Evolutionary conservation across 1,140 invertebrate genomes (phyloP), one percentile per base, ranked within the genome.

Genomic region (Heliconius hermathena): DNA sequence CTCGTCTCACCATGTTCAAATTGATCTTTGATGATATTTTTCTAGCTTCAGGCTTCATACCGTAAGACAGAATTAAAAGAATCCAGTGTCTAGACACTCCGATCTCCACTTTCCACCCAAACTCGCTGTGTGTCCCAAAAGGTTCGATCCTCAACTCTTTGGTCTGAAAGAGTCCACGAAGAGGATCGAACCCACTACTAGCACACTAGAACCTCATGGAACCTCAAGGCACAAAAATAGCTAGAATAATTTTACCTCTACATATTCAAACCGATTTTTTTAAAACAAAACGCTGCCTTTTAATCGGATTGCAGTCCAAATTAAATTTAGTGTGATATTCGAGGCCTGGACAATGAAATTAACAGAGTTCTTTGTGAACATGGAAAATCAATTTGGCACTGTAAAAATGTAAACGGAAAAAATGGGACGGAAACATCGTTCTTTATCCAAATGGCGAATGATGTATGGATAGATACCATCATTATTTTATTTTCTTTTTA

Each of bases 251-350:
- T 46, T 46, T 1, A 46, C 41, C 41, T 46, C 41, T 46, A 46
- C 41, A 16, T 54, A 54, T 54, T 54, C 52, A n/a, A 54, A 54
- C 13, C 41, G 41, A 46, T 16, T 46, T 46, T 36, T 22, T 60
- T 60, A 60, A 60, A 60, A 60, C 20, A 60, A 60, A 60, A 60
- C 57, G 9, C n/a, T 11, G 26, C 57, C 57, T 22, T 60, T 60
- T 60, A 60, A 60, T 60, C 20, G 57, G 57, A 60, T 22, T 22
- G 9, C 57, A 22, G 57, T n/a, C 20, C 57, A 60, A 60, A 60
- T 60, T 60, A 60, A 60, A 60, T 60, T 60, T 60, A 60, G 57
- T 60, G 57, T 60, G 57, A 60, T 60, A 60, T 60, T 60, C 57
- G 57, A 22, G 20, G 57, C 57, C 57, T n/a, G 57, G 57, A 60